Evolutionary conservation across 2,113 vertebrate species (phyloP).

Genomic region (Conger conger): DNA sequence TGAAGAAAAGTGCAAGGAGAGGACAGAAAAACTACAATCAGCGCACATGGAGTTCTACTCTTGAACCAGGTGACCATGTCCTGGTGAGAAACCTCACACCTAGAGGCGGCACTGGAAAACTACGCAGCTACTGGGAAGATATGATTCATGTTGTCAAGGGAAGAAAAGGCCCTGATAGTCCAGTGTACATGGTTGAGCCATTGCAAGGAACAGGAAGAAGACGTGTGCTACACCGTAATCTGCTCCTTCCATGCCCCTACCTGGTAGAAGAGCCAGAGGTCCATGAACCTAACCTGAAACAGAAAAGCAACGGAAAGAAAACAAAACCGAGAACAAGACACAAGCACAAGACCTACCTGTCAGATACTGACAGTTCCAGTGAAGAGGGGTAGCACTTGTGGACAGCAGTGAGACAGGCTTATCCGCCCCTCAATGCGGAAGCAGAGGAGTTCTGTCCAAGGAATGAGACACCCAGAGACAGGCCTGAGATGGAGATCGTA

Average conservation of each 20-base stretch:
- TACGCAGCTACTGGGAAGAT: constrained; percentile 29
- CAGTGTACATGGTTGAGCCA: constrained; percentile 30
- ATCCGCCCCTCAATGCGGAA: not conserved
- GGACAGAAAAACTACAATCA: constrained; percentile 36
- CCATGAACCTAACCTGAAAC: not conserved
- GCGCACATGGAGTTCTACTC: constrained; percentile 23
- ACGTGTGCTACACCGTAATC: constrained; percentile 25
- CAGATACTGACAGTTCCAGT: constrained; percentile 24
- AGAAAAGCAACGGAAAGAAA: not conserved
- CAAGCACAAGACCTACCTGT: constrained; percentile 4
- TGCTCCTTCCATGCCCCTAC: constrained; percentile 28
- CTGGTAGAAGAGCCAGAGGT: constrained; percentile 19
- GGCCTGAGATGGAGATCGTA: not conserved
- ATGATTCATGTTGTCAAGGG: constrained; percentile 11
- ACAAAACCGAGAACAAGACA: constrained; percentile 9
- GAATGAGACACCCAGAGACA: not conserved
- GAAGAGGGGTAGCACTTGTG: constrained; percentile 22
- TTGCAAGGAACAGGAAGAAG: constrained; percentile 15
- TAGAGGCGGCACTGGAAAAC: constrained; percentile 29
- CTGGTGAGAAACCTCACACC: constrained; percentile 35
- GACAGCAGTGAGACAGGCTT: not conserved
- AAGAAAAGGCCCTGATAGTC: constrained; percentile 22
- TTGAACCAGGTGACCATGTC: constrained; percentile 36
- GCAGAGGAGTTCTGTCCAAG: not conserved
- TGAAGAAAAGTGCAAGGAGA: constrained; percentile 26